phyloP scores from a whole-genome alignment of 2,888 invertebrate genomes.

The Hirtodrosophila histrioides region DNA sequence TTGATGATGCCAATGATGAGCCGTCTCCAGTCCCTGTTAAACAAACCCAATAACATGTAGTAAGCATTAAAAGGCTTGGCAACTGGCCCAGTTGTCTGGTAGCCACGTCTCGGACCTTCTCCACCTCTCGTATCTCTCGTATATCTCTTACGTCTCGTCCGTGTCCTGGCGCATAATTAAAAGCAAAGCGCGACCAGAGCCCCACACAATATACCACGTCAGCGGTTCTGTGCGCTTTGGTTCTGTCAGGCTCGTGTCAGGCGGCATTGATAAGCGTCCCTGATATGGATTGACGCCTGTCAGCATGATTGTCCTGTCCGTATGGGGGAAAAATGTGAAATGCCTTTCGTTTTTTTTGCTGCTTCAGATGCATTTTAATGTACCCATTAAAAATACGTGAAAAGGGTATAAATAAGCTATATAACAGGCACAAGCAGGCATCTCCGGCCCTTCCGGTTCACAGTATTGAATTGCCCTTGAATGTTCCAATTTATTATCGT shows the following conservation, averaged over 20 bases:
- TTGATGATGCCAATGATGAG: constrained; percentile 19
- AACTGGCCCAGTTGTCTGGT: constrained; percentile 36
- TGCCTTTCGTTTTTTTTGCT: constrained; percentile 6
- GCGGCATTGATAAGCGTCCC: constrained; percentile 42
- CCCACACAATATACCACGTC: constrained; percentile 46
- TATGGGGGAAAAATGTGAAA: neutral
- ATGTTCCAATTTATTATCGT: no score
- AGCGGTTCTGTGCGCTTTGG: constrained; percentile 35
- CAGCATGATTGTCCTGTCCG: constrained; percentile 44
- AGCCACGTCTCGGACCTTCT: neutral
- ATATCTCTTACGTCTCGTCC: constrained; percentile 4
- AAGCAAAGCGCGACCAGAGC: constrained; percentile 47
- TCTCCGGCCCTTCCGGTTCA: no score
- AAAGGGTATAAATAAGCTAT: no score
- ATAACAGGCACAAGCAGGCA: no score
- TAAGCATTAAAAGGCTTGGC: constrained; percentile 52
- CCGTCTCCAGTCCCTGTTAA: constrained; percentile 25
- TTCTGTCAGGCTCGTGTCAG: constrained; percentile 33
- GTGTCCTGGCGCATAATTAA: constrained; percentile 52
- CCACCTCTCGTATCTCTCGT: neutral
- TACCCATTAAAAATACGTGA: constrained; percentile 1
- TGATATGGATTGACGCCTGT: constrained; percentile 59
- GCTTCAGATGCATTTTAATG: constrained; percentile 22
- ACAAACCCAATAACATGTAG: constrained; percentile 63
- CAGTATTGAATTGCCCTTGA: no score